Base-by-base conservation (phyloP, 1,140 invertebrate species). In the Orchestia grillus region DNA sequence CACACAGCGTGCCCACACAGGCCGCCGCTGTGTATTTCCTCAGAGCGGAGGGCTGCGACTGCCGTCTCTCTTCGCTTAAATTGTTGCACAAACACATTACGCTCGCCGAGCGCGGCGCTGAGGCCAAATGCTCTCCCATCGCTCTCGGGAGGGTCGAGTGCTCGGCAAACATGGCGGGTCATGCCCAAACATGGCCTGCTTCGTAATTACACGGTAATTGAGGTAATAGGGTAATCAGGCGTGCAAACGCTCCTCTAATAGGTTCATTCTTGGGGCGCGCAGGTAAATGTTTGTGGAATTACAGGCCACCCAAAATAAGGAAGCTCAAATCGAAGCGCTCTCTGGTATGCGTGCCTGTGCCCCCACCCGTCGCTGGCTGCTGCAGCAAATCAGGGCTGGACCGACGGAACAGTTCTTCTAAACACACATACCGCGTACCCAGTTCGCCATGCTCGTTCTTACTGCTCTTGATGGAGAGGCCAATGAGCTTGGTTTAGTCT, bases 141-240 rank as follows among this genome's bases (percentile, higher is more conserved):
- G 92, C 6, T 94, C 43, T 94, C 11, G 11, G 44, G 92, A 16
- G 11, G 92, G 44, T 0, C 92, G 44, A 47, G 92, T 47, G 92
- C 92, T 45, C 40, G 6, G 44, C 92, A 94, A 94, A 94, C 92
- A 94, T 4, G 40, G 92, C 43, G 15, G 88, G 88, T 36, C 88
- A 36, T 90, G 88, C 88, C 88, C 88, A 90, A 90, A 90, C 88
- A 90, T 44, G n/a, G 28, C 88, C 88, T 90, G 88, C 88, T 42
- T 44, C 41, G 88, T 90, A 90, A 90, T 90, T 90, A 44, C 88
- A 90, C 88, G 92, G 92, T 94, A 94, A 94, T 94, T 94, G 92
- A 40, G 43, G 92, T 94, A 94, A 94, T 94, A 47, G 92, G 43
- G 92, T 94, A 94, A 94, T 94, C 92, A 94, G 92, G 92, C 92